These are phyloP conservation scores for Eretmocerus hayati DNA, from an alignment of 2,888 invertebrate species.

Conservation along the genomic window DNA sequence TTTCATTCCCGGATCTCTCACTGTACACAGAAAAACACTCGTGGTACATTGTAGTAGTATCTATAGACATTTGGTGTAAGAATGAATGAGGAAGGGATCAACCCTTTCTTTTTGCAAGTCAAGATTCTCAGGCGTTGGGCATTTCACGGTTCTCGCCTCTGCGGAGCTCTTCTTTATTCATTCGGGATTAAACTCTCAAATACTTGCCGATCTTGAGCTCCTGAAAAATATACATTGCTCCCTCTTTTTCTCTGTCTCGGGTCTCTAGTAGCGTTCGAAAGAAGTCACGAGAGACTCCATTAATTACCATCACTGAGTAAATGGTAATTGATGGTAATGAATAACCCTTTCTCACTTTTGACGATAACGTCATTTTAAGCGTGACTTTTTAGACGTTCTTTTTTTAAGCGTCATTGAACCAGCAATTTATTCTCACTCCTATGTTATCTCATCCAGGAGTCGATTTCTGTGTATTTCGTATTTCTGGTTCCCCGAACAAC, in stretches of 20 bases:
- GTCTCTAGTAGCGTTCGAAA: slow-evolving; percentile 17
- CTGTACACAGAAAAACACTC: no score
- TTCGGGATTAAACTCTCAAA: slow-evolving; percentile 30
- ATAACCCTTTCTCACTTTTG: slow-evolving; percentile 24
- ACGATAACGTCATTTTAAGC: slow-evolving; percentile 13
- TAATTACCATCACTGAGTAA: slow-evolving; percentile 29
- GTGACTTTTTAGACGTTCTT: neutral
- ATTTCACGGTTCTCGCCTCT: slow-evolving; percentile 21
- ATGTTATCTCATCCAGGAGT: no score
- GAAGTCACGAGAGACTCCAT: slow-evolving; percentile 27
- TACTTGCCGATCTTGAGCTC: slow-evolving; percentile 25
- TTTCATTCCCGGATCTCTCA: no score
- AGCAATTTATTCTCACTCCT: no score
- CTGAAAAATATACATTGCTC: slow-evolving; percentile 4
- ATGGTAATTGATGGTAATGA: slow-evolving; percentile 30
- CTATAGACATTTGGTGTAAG: neutral
- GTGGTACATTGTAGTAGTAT: no score
- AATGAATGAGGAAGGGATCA: slow-evolving; percentile 22
- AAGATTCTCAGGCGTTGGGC: slow-evolving; percentile 29
- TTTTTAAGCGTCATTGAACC: no score
- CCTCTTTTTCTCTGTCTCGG: slow-evolving; percentile 1
- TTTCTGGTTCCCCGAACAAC: no score
- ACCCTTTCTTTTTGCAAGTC: slow-evolving; percentile 33
- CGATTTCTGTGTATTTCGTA: no score
- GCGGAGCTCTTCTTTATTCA: slow-evolving; percentile 29